A percentile compares a stretch with the other conserved stretches of the same genome.
These are phyloP conservation scores for Chymomyza fuscimana DNA, from an alignment of 2,888 invertebrate genomes.

Conservation along the genomic window DNA sequence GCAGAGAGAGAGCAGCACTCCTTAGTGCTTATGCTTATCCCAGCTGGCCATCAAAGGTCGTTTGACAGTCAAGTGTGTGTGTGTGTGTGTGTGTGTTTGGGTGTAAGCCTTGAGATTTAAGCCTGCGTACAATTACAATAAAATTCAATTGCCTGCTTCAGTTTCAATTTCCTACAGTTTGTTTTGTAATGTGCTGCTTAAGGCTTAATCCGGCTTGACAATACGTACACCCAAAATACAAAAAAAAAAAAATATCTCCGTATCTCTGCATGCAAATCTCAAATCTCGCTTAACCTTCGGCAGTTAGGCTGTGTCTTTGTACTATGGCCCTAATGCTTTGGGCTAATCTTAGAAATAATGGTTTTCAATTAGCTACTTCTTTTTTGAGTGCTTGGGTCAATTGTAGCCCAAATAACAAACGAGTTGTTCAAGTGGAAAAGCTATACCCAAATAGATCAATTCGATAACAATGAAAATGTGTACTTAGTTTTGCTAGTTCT, in stretches of 20 bases:
- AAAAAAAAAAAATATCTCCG: not conserved
- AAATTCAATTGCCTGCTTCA: constrained; percentile 64
- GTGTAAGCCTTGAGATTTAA: constrained; percentile 36
- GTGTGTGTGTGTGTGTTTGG: constrained; percentile 4
- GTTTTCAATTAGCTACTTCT: constrained; percentile 64
- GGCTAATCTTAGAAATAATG: constrained; percentile 71
- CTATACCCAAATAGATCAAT: not conserved
- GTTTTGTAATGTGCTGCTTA: constrained; percentile 33
- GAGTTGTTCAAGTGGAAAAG: not conserved
- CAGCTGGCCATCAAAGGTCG: constrained; percentile 66
- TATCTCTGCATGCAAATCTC: constrained; percentile 57
- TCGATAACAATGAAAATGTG: constrained; percentile 1
- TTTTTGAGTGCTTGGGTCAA: not conserved
- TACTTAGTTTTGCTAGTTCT: not conserved
- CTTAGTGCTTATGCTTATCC: constrained; percentile 45
- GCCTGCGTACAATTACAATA: constrained; percentile 49
- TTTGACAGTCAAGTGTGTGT: constrained; percentile 50
- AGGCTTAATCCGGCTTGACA: constrained; percentile 33
- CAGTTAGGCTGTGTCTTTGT: constrained; percentile 40
- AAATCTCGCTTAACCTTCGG: constrained; percentile 57
- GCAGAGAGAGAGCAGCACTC: not conserved
- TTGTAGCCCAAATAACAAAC: not conserved
- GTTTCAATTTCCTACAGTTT: constrained; percentile 59
- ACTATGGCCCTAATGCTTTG: not conserved
- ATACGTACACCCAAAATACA: constrained; percentile 8